Conservation (phyloP, 2,888 invertebrate species). For the Ectropis crepuscularia region DNA sequence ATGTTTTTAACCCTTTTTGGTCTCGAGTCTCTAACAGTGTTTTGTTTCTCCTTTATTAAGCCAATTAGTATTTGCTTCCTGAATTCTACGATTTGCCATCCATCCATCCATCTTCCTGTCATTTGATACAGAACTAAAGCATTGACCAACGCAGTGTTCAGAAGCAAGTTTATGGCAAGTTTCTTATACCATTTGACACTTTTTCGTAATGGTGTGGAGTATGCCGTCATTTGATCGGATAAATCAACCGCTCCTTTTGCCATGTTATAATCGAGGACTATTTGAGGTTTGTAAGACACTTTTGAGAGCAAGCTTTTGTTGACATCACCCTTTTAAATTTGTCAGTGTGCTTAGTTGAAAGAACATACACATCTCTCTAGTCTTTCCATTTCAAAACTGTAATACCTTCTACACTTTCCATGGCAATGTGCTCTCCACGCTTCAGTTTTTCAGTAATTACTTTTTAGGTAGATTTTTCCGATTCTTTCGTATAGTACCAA, state of each 20-base stretch:
- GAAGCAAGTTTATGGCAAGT: constrained; percentile 49
- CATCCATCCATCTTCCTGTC: too few relatives aligned
- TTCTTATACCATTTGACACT: constrained; percentile 56
- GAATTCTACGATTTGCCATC: too few relatives aligned
- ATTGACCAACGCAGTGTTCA: too few relatives aligned
- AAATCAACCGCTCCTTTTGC: constrained; percentile 8
- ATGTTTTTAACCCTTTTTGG: too few relatives aligned
- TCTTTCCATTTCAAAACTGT: constrained; percentile 31
- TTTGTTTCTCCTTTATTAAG: too few relatives aligned
- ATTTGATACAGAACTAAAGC: too few relatives aligned
- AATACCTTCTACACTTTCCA: constrained; percentile 26
- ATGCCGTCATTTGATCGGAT: constrained; percentile 49
- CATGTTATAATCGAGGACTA: constrained; percentile 9
- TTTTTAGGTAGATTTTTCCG: constrained; percentile 30
- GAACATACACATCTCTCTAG: constrained; percentile 29
- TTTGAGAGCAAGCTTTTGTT: background rate
- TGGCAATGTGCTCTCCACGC: constrained; percentile 23
- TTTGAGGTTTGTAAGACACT: constrained; percentile 2
- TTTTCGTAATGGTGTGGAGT: constrained; percentile 48
- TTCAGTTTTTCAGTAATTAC: constrained; percentile 35
- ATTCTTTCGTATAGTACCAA: constrained; percentile 35
- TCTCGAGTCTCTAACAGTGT: too few relatives aligned
- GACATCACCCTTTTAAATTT: constrained; percentile 14
- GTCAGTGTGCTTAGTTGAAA: constrained; percentile 33
- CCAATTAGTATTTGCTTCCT: too few relatives aligned